These are phyloP conservation scores for Champsocephalus esox DNA, from an alignment of 2,797 vertebrate genomes.

Conservation along the genomic window DNA sequence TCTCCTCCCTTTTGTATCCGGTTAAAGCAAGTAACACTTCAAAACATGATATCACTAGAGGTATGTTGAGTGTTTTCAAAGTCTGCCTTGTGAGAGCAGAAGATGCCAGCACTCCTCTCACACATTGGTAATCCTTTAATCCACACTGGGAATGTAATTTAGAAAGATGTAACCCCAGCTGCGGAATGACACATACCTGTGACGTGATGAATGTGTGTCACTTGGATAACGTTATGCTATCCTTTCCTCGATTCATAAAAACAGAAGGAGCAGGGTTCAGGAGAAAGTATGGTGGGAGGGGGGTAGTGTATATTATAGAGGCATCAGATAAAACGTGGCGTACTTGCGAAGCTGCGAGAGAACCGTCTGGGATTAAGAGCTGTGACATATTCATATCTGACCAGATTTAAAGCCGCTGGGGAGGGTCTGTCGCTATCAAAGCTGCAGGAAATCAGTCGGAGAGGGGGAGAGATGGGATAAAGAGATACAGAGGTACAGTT, in stretches of 20 bases:
- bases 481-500: slow-evolving; percentile 70
- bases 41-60: neutral
- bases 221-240: slow-evolving; percentile 25
- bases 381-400: slow-evolving; percentile 86
- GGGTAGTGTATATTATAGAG: neutral
- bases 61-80: neutral
- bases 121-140: slow-evolving; percentile 56
- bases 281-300: neutral
- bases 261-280: slow-evolving; percentile 38
- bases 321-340: slow-evolving; percentile 61
- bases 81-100: slow-evolving; percentile 10
- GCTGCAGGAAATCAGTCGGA: slow-evolving; percentile 78
- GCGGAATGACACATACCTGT: slow-evolving; percentile 26
- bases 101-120: slow-evolving; percentile 14
- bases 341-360: slow-evolving; percentile 62
- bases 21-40: neutral
- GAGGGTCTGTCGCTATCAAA: slow-evolving; percentile 86
- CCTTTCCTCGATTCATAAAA: slow-evolving; percentile 35
- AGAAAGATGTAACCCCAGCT: slow-evolving; percentile 18
- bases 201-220: slow-evolving; percentile 38
- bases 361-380: slow-evolving; percentile 82
- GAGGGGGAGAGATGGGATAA: slow-evolving; percentile 69
- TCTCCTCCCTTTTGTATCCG: neutral
- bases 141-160: slow-evolving; percentile 42
- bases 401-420: slow-evolving; percentile 79